phyloP scores from a whole-genome alignment of 2,113 vertebrate genomes.

The Oreochromis tanganicae region DNA sequence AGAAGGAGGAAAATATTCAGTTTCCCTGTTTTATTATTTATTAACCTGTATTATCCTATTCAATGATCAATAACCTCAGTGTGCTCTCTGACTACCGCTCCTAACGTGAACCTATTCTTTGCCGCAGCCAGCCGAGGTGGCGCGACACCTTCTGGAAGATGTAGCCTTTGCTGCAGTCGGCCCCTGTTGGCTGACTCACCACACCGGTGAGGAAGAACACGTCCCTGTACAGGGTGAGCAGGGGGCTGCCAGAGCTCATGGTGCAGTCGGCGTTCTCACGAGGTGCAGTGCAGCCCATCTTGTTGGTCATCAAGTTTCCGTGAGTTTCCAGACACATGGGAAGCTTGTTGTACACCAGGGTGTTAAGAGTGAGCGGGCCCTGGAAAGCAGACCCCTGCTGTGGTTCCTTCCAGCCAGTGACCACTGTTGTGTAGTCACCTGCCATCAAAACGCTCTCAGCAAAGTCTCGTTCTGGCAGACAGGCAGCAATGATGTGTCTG shows the following conservation, averaged over 20 bases:
- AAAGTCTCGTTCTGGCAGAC: constrained; percentile 73
- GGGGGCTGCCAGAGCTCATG: constrained; percentile 68
- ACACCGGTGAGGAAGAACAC: constrained; percentile 74
- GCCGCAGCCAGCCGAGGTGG: constrained; percentile 63
- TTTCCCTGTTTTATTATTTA: background rate
- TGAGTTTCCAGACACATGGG: constrained; percentile 48
- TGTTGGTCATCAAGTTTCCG: constrained; percentile 64
- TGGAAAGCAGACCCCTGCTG: background rate
- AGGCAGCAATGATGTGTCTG: constrained; percentile 30
- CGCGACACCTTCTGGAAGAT: constrained; percentile 75
- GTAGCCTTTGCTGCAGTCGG: constrained; percentile 64
- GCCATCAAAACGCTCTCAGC: constrained; percentile 67
- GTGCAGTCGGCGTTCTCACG: constrained; percentile 58
- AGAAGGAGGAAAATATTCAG: background rate
- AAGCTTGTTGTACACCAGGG: constrained; percentile 56
- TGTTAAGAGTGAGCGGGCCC: constrained; percentile 55
- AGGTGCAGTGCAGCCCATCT: constrained; percentile 69
- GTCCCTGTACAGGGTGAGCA: constrained; percentile 66
- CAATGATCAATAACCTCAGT: background rate
- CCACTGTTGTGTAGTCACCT: constrained; percentile 16
- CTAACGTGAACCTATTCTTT: constrained; percentile 40
- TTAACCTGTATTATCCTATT: background rate
- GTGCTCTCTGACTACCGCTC: background rate
- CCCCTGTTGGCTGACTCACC: constrained; percentile 48
- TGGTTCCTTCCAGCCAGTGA: constrained; percentile 67